phyloP scores from a whole-genome alignment of 1,140 invertebrate species.

The Nymphalis io region DNA sequence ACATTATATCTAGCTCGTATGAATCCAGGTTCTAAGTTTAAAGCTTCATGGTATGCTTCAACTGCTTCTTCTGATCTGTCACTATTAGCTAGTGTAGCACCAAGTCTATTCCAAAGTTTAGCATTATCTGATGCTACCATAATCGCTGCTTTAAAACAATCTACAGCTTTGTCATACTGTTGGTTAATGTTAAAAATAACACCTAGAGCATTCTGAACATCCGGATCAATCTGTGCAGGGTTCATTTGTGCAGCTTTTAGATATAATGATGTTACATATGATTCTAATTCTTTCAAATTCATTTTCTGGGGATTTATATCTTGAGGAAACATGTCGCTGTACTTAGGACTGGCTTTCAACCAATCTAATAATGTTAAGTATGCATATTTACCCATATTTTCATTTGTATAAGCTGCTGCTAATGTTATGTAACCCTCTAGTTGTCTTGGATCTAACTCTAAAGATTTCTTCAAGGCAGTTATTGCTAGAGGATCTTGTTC shows the following conservation, averaged over 20 bases:
- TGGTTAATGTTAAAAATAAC: slow-evolving; percentile 97
- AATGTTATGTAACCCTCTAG: slow-evolving; percentile 92
- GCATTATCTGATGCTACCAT: slow-evolving; percentile 93
- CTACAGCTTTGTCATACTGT: slow-evolving; percentile 97
- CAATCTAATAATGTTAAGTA: slow-evolving; percentile 88
- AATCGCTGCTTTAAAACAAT: slow-evolving; percentile 96
- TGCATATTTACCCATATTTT: slow-evolving; percentile 90
- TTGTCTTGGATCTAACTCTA: slow-evolving; percentile 91
- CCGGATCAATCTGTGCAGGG: slow-evolving; percentile 91
- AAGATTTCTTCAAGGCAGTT: slow-evolving; percentile 91
- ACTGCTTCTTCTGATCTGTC: slow-evolving; percentile 97
- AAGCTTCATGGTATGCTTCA: slow-evolving; percentile 95
- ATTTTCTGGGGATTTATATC: slow-evolving; percentile 73
- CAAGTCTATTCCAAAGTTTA: slow-evolving; percentile 97
- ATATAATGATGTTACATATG: slow-evolving; percentile 89
- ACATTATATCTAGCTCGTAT: slow-evolving; percentile 98
- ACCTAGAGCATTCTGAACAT: slow-evolving; percentile 97
- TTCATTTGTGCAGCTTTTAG: slow-evolving; percentile 92
- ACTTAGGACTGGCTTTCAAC: slow-evolving; percentile 93
- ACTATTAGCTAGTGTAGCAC: slow-evolving; percentile 98
- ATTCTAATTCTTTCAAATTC: slow-evolving; percentile 67
- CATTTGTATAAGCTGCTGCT: slow-evolving; percentile 97
- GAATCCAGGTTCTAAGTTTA: slow-evolving; percentile 96
- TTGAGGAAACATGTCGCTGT: slow-evolving; percentile 85
- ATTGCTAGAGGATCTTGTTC: slow-evolving; percentile 93